Evolutionary conservation across 2,797 vertebrate genomes (phyloP).

Genomic region (Falco peregrinus): DNA sequence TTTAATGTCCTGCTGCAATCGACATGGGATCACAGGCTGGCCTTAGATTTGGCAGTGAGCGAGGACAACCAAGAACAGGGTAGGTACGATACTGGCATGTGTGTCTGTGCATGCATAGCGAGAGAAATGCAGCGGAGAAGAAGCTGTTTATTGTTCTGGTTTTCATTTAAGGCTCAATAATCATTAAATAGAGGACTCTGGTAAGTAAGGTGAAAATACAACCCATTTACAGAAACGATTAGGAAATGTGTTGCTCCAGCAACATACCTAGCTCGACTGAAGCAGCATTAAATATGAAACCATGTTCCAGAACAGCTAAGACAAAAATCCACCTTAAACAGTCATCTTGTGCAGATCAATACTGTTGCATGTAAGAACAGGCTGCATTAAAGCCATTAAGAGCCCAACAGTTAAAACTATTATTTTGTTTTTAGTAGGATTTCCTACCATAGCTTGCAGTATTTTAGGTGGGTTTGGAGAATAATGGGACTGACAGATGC

Average conservation of each 20-base stretch:
- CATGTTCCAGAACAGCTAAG: not conserved
- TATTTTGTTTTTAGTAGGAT: not conserved
- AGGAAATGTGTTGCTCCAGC: not conserved
- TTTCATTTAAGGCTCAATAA: not conserved
- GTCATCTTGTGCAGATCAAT: not conserved
- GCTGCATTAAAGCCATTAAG: not conserved
- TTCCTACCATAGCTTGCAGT: not conserved
- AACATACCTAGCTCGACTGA: not conserved
- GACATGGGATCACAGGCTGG: not conserved
- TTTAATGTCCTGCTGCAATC: not conserved
- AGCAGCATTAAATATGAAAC: not conserved
- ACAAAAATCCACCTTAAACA: not conserved
- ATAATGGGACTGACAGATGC: not conserved
- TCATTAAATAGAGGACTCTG: not conserved
- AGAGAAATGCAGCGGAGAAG: not conserved
- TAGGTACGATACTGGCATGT: rapidly evolving
- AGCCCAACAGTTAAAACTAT: not conserved
- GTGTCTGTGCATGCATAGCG: not conserved
- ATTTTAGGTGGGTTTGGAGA: not conserved
- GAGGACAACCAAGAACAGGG: not conserved
- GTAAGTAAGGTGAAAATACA: not conserved
- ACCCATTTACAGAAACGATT: not conserved
- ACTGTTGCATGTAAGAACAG: not conserved
- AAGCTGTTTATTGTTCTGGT: not conserved
- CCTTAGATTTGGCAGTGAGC: not conserved